Conservation (phyloP, 2,888 invertebrate species). For the Pocota personata region DNA sequence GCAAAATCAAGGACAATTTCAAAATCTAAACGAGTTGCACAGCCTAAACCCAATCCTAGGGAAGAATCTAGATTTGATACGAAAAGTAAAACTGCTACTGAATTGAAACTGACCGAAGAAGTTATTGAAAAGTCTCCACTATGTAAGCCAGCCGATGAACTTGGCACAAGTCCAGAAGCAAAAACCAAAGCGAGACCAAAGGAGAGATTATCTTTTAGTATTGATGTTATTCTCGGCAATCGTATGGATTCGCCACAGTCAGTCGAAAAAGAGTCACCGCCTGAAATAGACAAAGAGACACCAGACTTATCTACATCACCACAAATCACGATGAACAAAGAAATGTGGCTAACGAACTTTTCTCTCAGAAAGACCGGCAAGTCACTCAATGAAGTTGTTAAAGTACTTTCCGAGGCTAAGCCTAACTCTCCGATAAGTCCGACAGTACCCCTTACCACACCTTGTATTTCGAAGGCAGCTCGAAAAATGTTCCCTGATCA, state of each 20-base stretch:
- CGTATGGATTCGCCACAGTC: background rate
- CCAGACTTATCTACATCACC: background rate
- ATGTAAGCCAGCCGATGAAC: background rate
- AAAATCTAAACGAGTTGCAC: background rate
- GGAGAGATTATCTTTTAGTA: slow-evolving; percentile 8
- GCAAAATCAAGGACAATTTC: background rate
- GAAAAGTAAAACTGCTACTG: background rate
- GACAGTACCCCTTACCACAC: background rate
- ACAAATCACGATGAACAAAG: slow-evolving; percentile 4
- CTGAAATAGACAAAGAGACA: background rate
- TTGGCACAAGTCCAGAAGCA: background rate
- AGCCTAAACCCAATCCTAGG: background rate
- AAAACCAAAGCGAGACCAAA: background rate
- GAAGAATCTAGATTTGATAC: background rate
- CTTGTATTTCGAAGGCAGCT: background rate
- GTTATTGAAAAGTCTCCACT: background rate
- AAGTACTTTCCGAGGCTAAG: background rate
- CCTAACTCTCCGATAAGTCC: background rate
- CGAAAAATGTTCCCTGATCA: background rate
- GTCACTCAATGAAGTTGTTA: slow-evolving; percentile 20
- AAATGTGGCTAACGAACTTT: slow-evolving; percentile 25
- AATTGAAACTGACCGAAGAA: background rate
- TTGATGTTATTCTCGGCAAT: slow-evolving; percentile 14
- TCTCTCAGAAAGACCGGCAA: slow-evolving; percentile 27
- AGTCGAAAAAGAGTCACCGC: background rate